Percentiles rank a stretch among this genome's conserved stretches.
Evolutionary conservation across 2,797 vertebrate genomes (phyloP).

Genomic region (Paratrypauchen microcephalus): DNA sequence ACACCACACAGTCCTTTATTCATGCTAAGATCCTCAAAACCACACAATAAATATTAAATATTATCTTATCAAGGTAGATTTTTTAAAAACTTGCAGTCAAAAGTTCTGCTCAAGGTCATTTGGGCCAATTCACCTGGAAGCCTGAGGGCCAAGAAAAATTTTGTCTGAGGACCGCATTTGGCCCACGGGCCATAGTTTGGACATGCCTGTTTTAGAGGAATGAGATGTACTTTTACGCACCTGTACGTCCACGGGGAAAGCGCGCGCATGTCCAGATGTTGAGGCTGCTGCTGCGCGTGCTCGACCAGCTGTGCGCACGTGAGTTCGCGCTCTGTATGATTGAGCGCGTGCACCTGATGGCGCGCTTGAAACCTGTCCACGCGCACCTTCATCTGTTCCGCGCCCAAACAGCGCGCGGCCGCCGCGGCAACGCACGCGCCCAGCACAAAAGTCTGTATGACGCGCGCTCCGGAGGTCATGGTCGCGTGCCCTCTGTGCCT

Average conservation of each 20-base stretch:
- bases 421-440: not conserved
- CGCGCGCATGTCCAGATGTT: not conserved
- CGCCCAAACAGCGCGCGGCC: not conserved
- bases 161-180: no score
- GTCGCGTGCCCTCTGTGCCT: not conserved
- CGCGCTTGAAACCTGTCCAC: not conserved
- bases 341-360: not conserved
- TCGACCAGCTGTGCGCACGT: not conserved
- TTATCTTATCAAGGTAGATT: no score
- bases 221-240: no score
- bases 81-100: no score
- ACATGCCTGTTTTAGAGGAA: no score
- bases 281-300: not conserved
- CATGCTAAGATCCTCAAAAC: no score
- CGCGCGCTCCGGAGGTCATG: not conserved
- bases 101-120: no score
- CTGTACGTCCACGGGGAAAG: conserved; percentile 11
- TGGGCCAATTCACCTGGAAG: no score
- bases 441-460: not conserved
- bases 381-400: not conserved
- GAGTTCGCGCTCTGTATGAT: not conserved
- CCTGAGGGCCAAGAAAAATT: no score
- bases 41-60: no score
- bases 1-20: no score
- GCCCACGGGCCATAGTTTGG: no score